Evolutionary conservation across 2,888 invertebrate genomes (phyloP), one percentile per base, ranked within the genome.

Genomic region (Ametastegia equiseti): DNA sequence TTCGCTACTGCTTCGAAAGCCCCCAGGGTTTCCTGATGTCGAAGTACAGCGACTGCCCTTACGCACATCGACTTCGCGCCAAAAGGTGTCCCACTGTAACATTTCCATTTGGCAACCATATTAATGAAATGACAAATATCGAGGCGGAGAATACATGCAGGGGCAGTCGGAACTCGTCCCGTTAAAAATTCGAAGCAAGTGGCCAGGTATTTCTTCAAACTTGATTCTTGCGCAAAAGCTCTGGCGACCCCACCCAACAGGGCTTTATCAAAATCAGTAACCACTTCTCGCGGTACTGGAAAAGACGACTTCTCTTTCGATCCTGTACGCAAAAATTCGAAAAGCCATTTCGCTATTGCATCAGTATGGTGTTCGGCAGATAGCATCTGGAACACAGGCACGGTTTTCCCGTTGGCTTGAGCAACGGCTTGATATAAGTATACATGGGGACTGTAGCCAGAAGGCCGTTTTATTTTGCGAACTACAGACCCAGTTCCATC

Each of bases 181-280:
- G 5, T 13, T 13, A 42, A 30, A 45, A 71, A 71, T 13, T 71
- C 47, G 5, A 71, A 23, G 27, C 47, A 71, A 15, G 19, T 45
- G 23, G 71, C 42, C 23, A 71, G 27, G 27, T 71, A 71, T 23
- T 47, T 27, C 15, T 6, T 45, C 27, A 71, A 71, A 23, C 27
- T 27, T 5, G 42, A 45, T 15, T 13, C 13, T 36, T 71, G 5
- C 7, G 45, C 73, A 57, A 83, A 83, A 7, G 79, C 81, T 80
- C 45, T 79, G 15, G 78, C 81, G 33, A 83, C 33, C 5, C 81
- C 81, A 54, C 83, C 83, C 9, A 85, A 33, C 33, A 84, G 71
- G 9, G 83, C 85, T 63, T 80, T 81, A 54, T 85, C 83, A 11
- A 84, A 85, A 60, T 84, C 82, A 13, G 60, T 80, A 19, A 84